Evolutionary conservation across 2,888 invertebrate species (phyloP).

Genomic region (Phalangium opilio): DNA sequence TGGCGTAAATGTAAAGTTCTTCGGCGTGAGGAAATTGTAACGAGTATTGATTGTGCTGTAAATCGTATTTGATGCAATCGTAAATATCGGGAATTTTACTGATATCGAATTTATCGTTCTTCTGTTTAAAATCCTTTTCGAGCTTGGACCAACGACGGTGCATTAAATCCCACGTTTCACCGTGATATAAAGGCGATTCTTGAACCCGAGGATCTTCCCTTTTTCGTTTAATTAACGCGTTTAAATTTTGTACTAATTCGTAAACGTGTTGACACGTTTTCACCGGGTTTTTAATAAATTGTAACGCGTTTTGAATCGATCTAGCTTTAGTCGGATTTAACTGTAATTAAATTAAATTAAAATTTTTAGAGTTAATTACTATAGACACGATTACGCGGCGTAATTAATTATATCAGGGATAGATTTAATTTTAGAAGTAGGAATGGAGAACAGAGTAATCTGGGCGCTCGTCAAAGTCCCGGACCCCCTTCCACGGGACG

Average conservation of each 20-base stretch:
- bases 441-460: too few relatives aligned
- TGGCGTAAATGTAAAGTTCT: conserved; percentile 84
- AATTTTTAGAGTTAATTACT: neutral
- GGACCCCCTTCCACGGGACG: too few relatives aligned
- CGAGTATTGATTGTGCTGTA: conserved; percentile 94
- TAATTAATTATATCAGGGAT: too few relatives aligned
- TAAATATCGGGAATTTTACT: conserved; percentile 99
- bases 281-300: conserved; percentile 90
- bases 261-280: conserved; percentile 84
- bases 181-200: conserved; percentile 89
- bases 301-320: conserved; percentile 77
- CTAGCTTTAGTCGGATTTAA: conserved; percentile 85
- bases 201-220: conserved; percentile 64
- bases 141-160: conserved; percentile 94
- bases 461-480: too few relatives aligned
- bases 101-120: conserved; percentile 84
- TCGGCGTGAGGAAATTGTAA: conserved; percentile 78
- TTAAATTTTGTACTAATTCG: conserved; percentile 64
- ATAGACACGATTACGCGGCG: neutral
- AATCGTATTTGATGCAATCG: conserved; percentile 96
- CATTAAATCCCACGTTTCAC: conserved; percentile 98
- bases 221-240: conserved; percentile 67
- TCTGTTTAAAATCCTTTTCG: conserved; percentile 92
- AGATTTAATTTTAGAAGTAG: too few relatives aligned
- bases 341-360: conserved; percentile 20